A percentile compares a stretch with the other conserved stretches of the same genome.
Evolutionary conservation across 2,888 invertebrate species (phyloP).

Genomic region (Lasius fuliginosus): DNA sequence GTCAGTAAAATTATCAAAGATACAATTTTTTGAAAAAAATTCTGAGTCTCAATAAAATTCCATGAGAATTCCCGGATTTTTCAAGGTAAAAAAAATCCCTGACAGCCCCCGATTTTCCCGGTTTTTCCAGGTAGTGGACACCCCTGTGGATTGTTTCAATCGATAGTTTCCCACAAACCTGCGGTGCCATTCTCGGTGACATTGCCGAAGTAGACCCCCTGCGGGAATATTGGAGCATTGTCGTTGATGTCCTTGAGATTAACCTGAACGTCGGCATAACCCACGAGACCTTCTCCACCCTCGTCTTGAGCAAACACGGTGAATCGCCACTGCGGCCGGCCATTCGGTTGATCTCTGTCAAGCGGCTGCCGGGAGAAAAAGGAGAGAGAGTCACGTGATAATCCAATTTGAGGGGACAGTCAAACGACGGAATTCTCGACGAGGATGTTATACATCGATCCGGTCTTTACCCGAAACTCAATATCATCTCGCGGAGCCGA

Average conservation of each 20-base stretch:
- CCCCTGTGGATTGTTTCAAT: not conserved
- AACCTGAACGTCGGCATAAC: slow-evolving; percentile 99
- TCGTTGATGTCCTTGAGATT: slow-evolving; percentile 99
- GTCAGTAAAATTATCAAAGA: no score
- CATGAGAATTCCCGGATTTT: no score
- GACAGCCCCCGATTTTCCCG: no score
- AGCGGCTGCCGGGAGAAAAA: slow-evolving; percentile 90
- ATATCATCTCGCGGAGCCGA: slow-evolving; percentile 34
- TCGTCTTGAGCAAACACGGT: slow-evolving; percentile 98
- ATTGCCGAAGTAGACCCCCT: slow-evolving; percentile 97
- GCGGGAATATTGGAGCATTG: slow-evolving; percentile 98
- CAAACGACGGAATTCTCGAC: slow-evolving; percentile 14
- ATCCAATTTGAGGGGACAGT: slow-evolving; percentile 30
- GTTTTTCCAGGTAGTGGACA: no score
- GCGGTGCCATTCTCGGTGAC: slow-evolving; percentile 98
- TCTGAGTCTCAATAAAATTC: no score
- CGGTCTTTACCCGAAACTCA: slow-evolving; percentile 27
- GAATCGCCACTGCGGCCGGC: slow-evolving; percentile 98
- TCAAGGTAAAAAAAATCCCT: no score
- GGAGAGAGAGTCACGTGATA: slow-evolving; percentile 2
- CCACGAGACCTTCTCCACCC: slow-evolving; percentile 97
- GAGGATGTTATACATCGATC: slow-evolving; percentile 21
- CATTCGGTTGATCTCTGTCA: slow-evolving; percentile 98
- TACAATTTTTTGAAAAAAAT: no score
- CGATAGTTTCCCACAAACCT: slow-evolving; percentile 83